Evolutionary conservation across 1,140 invertebrate species (phyloP).

Genomic region (Diuraphis noxia): DNA sequence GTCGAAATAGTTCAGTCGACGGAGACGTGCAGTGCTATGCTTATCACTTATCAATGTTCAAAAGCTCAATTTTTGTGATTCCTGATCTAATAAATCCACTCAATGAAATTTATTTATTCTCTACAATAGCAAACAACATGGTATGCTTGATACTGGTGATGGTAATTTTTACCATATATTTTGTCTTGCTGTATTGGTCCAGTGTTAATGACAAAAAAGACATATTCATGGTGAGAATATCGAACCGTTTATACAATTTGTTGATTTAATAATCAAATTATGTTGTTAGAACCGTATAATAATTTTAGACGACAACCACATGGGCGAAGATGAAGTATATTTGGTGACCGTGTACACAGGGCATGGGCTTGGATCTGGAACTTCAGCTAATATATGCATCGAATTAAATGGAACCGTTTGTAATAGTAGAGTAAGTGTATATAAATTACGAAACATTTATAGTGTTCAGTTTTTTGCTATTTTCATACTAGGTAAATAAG

Average conservation of each 20-base stretch:
- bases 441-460: background rate
- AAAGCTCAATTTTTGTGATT: constrained; percentile 25
- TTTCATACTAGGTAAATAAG: background rate
- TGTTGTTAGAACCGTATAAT: constrained; percentile 33
- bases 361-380: constrained; percentile 47
- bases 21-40: constrained; percentile 5
- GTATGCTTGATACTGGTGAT: constrained; percentile 40
- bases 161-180: background rate
- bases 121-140: constrained; percentile 51
- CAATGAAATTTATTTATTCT: constrained; percentile 54
- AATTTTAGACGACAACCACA: constrained; percentile 55
- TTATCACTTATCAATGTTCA: constrained; percentile 47
- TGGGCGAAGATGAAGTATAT: constrained; percentile 53
- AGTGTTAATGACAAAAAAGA: constrained; percentile 9
- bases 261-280: background rate
- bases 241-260: background rate
- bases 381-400: constrained; percentile 55
- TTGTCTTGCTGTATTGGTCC: constrained; percentile 5
- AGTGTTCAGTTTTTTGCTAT: background rate
- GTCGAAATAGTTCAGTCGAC: background rate
- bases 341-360: constrained; percentile 55
- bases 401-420: constrained; percentile 48
- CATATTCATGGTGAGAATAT: background rate
- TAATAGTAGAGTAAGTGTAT: constrained; percentile 51
- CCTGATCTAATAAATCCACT: constrained; percentile 42